A percentile compares a stretch with the other conserved stretches of the same genome.
Evolutionary conservation across 2,888 invertebrate genomes (phyloP).

Genomic region (Heterodera filipjevi): DNA sequence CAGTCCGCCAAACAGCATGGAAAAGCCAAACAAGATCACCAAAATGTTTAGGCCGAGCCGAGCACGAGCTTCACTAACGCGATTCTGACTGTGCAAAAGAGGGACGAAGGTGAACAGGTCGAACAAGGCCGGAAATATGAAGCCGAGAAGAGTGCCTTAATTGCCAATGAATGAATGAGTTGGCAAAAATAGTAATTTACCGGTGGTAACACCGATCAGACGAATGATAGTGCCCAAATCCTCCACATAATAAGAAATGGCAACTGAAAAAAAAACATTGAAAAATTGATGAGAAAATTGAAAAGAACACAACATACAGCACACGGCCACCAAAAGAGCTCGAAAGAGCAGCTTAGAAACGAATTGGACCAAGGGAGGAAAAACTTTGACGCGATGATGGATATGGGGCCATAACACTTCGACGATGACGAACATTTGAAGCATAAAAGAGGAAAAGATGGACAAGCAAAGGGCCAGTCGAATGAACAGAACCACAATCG

Average conservation of each 20-base stretch:
- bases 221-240: slow-evolving; percentile 59
- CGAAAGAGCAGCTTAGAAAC: slow-evolving; percentile 8
- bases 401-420: slow-evolving; percentile 83
- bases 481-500: slow-evolving; percentile 49
- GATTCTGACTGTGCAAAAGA: slow-evolving; percentile 20
- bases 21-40: slow-evolving; percentile 43
- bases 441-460: slow-evolving; percentile 68
- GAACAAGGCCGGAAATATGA: slow-evolving; percentile 58
- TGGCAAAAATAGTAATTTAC: not conserved
- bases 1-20: slow-evolving; percentile 51
- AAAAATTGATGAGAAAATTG: not conserved
- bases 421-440: slow-evolving; percentile 91
- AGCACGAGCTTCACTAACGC: slow-evolving; percentile 11
- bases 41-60: slow-evolving; percentile 35
- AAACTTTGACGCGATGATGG: not conserved
- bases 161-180: not conserved
- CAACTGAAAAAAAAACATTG: slow-evolving; percentile 29
- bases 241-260: slow-evolving; percentile 52
- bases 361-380: not conserved
- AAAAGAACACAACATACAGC: slow-evolving; percentile 1
- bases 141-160: slow-evolving; percentile 60
- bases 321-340: slow-evolving; percentile 14
- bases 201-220: slow-evolving; percentile 48
- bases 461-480: slow-evolving; percentile 50
- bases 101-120: slow-evolving; percentile 56